Percentiles rank a stretch among this genome's conserved stretches.
Conservation (phyloP, 2,888 invertebrate genomes). For the Micropterix aruncella region DNA sequence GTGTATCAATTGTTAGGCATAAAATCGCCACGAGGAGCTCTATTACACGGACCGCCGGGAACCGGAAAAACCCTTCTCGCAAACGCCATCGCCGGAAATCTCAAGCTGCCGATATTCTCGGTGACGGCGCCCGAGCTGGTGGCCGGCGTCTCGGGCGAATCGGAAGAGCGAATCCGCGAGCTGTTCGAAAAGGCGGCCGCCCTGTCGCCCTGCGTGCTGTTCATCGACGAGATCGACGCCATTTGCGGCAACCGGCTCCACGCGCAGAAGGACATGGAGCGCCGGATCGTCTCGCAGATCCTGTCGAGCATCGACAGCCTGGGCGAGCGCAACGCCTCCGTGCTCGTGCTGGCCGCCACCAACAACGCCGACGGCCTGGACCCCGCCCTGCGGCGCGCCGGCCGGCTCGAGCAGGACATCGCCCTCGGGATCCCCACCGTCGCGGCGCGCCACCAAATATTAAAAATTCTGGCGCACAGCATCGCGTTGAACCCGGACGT, state of each 20-base stretch:
- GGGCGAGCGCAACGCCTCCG: constrained; percentile 38
- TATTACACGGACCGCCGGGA: constrained; percentile 93
- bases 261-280: constrained; percentile 92
- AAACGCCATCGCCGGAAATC: constrained; percentile 73
- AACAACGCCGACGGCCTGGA: constrained; percentile 88
- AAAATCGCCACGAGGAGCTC: constrained; percentile 76
- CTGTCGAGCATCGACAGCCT: constrained; percentile 77
- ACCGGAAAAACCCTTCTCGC: constrained; percentile 82
- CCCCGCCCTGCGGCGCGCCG: constrained; percentile 80
- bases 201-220: constrained; percentile 69
- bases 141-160: constrained; percentile 90
- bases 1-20: constrained; percentile 76
- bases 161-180: constrained; percentile 84
- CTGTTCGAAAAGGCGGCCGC: constrained; percentile 74
- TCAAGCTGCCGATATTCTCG: constrained; percentile 71
- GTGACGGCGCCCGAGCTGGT: constrained; percentile 87
- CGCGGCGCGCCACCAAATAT: constrained; percentile 64
- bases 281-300: constrained; percentile 87
- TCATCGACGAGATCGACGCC: constrained; percentile 96
- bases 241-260: constrained; percentile 81
- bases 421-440: constrained; percentile 87
- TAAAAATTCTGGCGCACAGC: constrained; percentile 54
- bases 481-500: constrained; percentile 56
- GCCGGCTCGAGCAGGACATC: constrained; percentile 90
- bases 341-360: constrained; percentile 90